These are phyloP conservation scores for Thaleichthys pacificus DNA, from an alignment of 2,797 vertebrate species.

Conservation along the genomic window DNA sequence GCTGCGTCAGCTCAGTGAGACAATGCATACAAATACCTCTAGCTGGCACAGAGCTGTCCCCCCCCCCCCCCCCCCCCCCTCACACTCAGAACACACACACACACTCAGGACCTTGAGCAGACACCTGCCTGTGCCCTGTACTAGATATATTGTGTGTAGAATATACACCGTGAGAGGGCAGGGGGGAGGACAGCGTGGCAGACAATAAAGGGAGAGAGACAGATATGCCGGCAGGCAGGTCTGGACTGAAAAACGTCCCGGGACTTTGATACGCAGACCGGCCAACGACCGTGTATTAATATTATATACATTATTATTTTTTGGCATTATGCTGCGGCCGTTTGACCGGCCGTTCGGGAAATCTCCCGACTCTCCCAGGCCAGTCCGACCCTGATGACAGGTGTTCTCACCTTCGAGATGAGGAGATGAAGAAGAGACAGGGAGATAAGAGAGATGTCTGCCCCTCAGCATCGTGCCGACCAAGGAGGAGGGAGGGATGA, in stretches of 20 bases:
- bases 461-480: slow-evolving; percentile 3
- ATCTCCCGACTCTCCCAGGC: too few relatives aligned
- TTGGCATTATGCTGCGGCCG: too few relatives aligned
- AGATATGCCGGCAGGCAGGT: not conserved
- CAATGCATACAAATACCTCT: not conserved
- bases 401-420: not conserved
- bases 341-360: too few relatives aligned
- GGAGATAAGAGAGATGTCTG: not conserved
- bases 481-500: slow-evolving; percentile 3
- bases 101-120: not conserved
- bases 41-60: too few relatives aligned
- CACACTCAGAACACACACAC: not conserved
- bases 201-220: not conserved
- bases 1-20: not conserved
- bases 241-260: too few relatives aligned
- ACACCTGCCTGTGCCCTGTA: slow-evolving; percentile 1
- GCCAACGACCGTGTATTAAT: too few relatives aligned
- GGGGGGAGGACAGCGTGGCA: not conserved
- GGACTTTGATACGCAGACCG: too few relatives aligned
- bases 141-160: slow-evolving; percentile 13
- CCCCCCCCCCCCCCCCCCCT: too few relatives aligned
- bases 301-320: too few relatives aligned
- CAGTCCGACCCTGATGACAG: not conserved
- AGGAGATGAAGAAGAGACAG: slow-evolving; percentile 5
- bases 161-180: not conserved